Base-by-base conservation (phyloP, 2,113 vertebrate genomes). In the Chrysemys picta region DNA sequence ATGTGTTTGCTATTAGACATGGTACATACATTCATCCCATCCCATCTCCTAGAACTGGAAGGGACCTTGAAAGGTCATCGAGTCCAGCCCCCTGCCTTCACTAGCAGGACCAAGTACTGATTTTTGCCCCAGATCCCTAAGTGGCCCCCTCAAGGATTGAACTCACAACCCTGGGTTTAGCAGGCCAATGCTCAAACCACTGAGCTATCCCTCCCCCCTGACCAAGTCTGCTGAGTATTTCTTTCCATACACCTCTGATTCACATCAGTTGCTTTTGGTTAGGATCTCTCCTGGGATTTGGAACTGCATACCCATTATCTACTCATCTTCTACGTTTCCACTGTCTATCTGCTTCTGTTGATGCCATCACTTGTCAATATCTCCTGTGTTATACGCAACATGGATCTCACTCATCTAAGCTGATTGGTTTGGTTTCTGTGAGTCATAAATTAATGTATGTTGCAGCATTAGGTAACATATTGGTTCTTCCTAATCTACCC, bases 391-490 rank as follows among this genome's bases (percentile, higher is more conserved):
- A 14, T 25, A 25, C 31, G 2, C n/a, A 17, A 0, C 62, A 85
- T 38, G 0, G 29, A 62, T 87, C 79, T 5, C 0, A 1, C 17
- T 42, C 8, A 5, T n/a, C 57, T 82, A 31, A 84, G 84, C 53
- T 35, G 56, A 8, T 38, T 50, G 49, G 35, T 75, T n/a, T 83
- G 59, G 65, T 72, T n/a, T 87, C 50, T 87, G 85, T 29, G 11
- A 31, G 25, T 81, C 47, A 75, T 12, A 85, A 85, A 65, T 94
- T 4, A 56, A 54, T 85, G 29, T 62, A 17, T 49, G 38, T 92
- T 79, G 89, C 75, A 65, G 45, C 25, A 78, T 29, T 79, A 89
- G 16, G 91, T 93, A 95, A 93, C 42, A 84, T 75, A 83, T 35
- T 57, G 84, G 81, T 1, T 87, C 27, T 93, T 96, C 31, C 0